Base-by-base conservation (phyloP, 2,113 vertebrate genomes). In the Tychaedon coryphoeus region DNA sequence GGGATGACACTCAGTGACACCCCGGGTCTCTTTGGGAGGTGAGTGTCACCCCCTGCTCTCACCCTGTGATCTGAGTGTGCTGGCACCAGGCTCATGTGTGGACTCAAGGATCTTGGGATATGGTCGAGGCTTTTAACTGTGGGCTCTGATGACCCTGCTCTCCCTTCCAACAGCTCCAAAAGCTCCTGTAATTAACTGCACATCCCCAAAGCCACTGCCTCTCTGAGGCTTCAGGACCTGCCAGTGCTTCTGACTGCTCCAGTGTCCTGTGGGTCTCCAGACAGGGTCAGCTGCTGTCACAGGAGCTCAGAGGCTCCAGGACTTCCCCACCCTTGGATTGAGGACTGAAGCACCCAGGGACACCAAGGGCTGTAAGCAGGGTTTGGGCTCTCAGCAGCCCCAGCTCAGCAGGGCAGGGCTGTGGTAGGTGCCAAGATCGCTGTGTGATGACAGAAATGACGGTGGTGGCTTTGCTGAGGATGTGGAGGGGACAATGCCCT, bases 101-200 rank as follows among this genome's bases (percentile, higher is more conserved):
- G 88, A 19, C 3, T 9, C 5, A 4, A 77, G 88, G 78, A 91
- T 89, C 94, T 88, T 90, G 58, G 38, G 81, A 90, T 83, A 61
- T 9, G 71, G 69, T 28, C 0, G 9, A 53, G 81, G 74, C 91
- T 83, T 95, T 92, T 34, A 81, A 81, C 75, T 62, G 57, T 8
- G 9, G 47, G 50, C 53, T 91, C 77, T 82, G 83, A n/a, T 11
- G 84, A 67, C 75, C 67, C 62, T 3, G 10, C 50, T 93, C 28
- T 91, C 76, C 89, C 86, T 95, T 47, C 64, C 10, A 57, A 92
- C 92, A 18, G 10, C 88, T 92, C 80, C 0, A 9, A 95, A 93
- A 84, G 38, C 77, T 91, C 9, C 8, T 88, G 74, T 96, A 93
- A 96, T 97, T 93, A 95, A 96, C 89, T 95, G 88, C 92, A 80